phyloP scores from a whole-genome alignment of 2,113 vertebrate species.

The Saguinus imperator region DNA sequence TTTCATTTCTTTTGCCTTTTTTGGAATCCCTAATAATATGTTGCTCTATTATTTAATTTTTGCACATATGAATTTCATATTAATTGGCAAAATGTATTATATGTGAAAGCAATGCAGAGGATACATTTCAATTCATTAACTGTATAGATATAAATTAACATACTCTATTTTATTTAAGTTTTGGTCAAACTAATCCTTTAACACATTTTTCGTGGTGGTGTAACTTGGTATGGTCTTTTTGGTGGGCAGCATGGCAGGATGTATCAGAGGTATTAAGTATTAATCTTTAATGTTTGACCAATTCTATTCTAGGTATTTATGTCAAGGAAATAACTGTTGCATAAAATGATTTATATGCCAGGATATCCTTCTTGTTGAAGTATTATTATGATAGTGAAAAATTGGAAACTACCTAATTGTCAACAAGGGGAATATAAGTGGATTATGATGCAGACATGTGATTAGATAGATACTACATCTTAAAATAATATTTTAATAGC shows the following conservation, averaged over 20 bases:
- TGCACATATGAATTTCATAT: not conserved
- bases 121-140: not conserved
- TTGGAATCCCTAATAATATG: not conserved
- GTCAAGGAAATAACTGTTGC: not conserved
- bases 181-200: not conserved
- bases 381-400: conserved; percentile 6
- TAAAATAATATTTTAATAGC: not conserved
- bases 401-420: conserved; percentile 49
- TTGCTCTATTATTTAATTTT: conserved; percentile 12
- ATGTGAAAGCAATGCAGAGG: not conserved
- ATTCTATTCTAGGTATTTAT: not conserved
- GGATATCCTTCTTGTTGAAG: not conserved
- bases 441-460: not conserved
- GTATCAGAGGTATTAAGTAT: not conserved
- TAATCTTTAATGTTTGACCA: not conserved
- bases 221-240: not conserved
- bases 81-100: not conserved
- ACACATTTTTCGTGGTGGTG: not conserved
- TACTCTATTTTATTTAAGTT: not conserved
- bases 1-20: not conserved
- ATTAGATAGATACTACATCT: not conserved
- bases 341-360: not conserved
- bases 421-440: not conserved
- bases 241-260: not conserved
- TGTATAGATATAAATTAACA: not conserved